Conservation (phyloP, 2,888 invertebrate species). For the Fragum fragum region DNA sequence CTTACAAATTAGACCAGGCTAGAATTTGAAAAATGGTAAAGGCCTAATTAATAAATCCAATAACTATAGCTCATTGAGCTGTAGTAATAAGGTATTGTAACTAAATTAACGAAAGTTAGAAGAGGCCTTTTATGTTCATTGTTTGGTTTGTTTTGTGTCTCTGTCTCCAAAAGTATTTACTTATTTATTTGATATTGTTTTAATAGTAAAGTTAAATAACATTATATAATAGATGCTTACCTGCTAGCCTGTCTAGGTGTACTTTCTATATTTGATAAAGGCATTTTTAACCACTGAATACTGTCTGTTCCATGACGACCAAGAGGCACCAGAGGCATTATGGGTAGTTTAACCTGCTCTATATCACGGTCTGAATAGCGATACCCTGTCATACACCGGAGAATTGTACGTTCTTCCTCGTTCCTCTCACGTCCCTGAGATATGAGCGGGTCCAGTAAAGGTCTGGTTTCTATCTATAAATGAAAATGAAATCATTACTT, state of each 20-base stretch:
- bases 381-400: conserved; percentile 83
- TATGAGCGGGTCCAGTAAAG: conserved; percentile 82
- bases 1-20: too few species aligned
- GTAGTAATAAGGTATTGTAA: too few species aligned
- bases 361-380: conserved; percentile 81
- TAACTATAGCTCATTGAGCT: too few species aligned
- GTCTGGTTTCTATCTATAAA: conserved; percentile 76
- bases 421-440: conserved; percentile 78
- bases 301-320: conserved; percentile 85
- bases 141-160: too few species aligned
- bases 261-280: conserved; percentile 85
- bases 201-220: too few species aligned
- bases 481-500: background rate
- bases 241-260: conserved; percentile 82
- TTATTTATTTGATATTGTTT: too few species aligned
- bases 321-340: conserved; percentile 83
- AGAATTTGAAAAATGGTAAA: too few species aligned
- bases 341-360: conserved; percentile 82
- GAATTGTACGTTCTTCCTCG: conserved; percentile 82
- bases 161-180: too few species aligned
- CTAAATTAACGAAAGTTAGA: too few species aligned
- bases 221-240: too few species aligned
- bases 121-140: too few species aligned
- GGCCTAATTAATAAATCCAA: too few species aligned
- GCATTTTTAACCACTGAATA: conserved; percentile 83